Evolutionary conservation across 2,113 vertebrate species (phyloP).

Genomic region (Xenopus tropicalis): DNA sequence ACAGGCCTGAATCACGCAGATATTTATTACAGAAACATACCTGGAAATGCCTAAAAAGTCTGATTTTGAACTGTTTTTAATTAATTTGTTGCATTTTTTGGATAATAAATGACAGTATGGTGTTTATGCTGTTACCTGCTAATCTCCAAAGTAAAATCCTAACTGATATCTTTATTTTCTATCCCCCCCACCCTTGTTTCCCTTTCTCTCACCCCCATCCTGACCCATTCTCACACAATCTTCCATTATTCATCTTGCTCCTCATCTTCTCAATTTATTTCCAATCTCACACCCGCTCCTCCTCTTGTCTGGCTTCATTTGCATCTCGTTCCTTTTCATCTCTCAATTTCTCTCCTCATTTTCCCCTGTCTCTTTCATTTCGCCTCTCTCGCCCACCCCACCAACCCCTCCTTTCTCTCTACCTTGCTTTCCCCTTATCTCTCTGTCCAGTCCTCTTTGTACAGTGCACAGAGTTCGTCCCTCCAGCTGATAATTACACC

Average conservation of each 20-base stretch:
- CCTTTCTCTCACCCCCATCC: not conserved
- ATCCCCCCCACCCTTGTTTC: not conserved
- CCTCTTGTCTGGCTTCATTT: not conserved
- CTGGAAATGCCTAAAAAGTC: too few relatives aligned
- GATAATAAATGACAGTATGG: too few relatives aligned
- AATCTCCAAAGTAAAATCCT: not conserved
- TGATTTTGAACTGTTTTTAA: too few relatives aligned
- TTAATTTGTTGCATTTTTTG: too few relatives aligned
- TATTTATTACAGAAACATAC: too few relatives aligned
- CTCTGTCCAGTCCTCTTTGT: conserved; percentile 29
- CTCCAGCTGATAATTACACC: conserved; percentile 41
- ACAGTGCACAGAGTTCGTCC: conserved; percentile 28
- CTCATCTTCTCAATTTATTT: not conserved
- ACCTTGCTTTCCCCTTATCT: conserved; percentile 20
- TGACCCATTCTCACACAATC: not conserved
- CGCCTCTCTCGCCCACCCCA: not conserved
- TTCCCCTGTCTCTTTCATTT: not conserved
- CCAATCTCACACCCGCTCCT: not conserved
- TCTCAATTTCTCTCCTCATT: not conserved
- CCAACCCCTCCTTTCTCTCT: not conserved
- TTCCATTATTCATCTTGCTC: not conserved
- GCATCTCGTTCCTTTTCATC: not conserved
- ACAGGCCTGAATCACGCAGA: too few relatives aligned
- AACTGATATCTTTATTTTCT: not conserved
- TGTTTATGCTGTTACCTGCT: too few relatives aligned